Conservation (phyloP, 2,797 vertebrate species). For the Podarcis siculus region DNA sequence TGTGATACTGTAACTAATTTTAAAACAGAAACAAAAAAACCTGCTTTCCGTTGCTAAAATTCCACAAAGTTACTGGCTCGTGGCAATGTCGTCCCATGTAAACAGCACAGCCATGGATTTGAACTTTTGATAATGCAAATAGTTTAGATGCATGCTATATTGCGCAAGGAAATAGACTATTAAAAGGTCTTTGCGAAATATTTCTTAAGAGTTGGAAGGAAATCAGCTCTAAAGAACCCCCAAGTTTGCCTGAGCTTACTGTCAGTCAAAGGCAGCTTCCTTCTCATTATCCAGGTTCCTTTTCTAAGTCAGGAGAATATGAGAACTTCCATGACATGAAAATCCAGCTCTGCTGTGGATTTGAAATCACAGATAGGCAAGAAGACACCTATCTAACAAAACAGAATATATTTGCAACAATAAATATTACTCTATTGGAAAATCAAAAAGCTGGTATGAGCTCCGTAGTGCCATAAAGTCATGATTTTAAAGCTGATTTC, state of each 20-base stretch:
- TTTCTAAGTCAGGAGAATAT: neutral
- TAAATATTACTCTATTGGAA: neutral
- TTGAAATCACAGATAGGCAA: neutral
- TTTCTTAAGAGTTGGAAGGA: neutral
- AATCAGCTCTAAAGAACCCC: neutral
- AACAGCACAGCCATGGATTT: constrained; percentile 5
- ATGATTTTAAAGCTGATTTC: neutral
- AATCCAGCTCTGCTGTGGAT: neutral
- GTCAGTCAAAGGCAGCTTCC: neutral
- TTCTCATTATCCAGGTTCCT: neutral
- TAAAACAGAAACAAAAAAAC: neutral
- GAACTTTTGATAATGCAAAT: constrained; percentile 22
- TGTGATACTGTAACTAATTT: constrained; percentile 2
- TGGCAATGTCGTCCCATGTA: constrained; percentile 1
- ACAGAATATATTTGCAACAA: neutral
- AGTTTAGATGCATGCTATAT: constrained; percentile 6
- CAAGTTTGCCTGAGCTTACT: neutral
- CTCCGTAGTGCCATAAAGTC: neutral
- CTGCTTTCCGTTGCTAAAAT: constrained; percentile 16
- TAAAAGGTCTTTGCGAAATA: constrained; percentile 1
- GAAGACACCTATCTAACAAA: neutral
- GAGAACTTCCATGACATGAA: neutral
- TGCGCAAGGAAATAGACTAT: neutral
- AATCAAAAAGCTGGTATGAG: neutral
- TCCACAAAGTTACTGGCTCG: constrained; percentile 16